Base-by-base conservation (phyloP, 2,888 invertebrate species). In the Azorinus chamasolen region DNA sequence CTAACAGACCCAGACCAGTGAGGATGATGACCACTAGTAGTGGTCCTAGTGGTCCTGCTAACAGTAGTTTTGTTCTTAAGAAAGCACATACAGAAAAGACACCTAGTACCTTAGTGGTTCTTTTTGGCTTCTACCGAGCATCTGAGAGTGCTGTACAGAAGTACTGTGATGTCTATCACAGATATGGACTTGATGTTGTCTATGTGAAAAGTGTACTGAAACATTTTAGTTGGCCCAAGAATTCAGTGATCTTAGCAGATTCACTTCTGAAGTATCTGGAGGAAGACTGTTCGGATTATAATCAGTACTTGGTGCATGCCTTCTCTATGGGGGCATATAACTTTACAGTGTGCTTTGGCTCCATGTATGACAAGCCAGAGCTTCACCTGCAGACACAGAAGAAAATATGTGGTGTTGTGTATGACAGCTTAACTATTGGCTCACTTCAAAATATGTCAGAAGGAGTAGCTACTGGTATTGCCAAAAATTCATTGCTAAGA, bases 341-440 rank as follows among this genome's bases (percentile, higher is more conserved):
- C 27, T 86, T 86, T 46, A 86, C 87, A 12, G 77, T 86, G 8
- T 81, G 79, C 54, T 41, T 77, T 10, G 83, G 78, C 61, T 55
- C 68, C 43, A 70, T 85, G 32, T 51, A 63, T 22, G 58, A 77
- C 18, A n/a, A 76, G 1, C 80, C 80, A 12, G 39, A 73, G 22
- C 45, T 62, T 20, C 73, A 79, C 24, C 45, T 41, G 14, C 22
- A 58, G n/a, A 74, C 87, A 22, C 53, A 58, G 25, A 27, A 45
- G 16, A 82, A 79, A 24, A 58, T 88, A 27, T 48, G 73, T 6
- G 88, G 84, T 0, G 73, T 86, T 14, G 73, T 90, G 0, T 87
- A 85, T 68, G 90, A 90, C 72, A 90, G 90, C 61, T 64, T 89
- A n/a, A 85, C 87, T 2, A 68, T 85, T n/a, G 90, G 90, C 3